These are phyloP conservation scores for Drosophila littoralis DNA, from an alignment of 1,140 invertebrate genomes.

Conservation along the genomic window DNA sequence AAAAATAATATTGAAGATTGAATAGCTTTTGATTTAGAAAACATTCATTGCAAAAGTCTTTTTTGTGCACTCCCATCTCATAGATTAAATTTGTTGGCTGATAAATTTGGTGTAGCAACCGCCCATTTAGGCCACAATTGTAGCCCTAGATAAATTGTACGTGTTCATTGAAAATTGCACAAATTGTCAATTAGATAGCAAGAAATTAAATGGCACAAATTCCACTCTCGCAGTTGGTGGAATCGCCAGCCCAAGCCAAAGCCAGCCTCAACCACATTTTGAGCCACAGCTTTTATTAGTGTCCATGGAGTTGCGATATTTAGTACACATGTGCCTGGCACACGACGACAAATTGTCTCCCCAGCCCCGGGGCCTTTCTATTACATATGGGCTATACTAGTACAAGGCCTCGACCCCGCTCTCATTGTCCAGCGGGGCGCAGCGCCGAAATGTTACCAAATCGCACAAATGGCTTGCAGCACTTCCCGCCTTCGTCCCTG, in stretches of 20 bases:
- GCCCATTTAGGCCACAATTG: background rate
- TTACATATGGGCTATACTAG: conserved; percentile 30
- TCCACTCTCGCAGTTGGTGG: background rate
- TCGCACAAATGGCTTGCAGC: conserved; percentile 60
- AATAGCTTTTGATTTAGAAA: no score
- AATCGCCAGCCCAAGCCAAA: no score
- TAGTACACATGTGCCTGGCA: conserved; percentile 39
- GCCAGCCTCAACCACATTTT: conserved; percentile 3
- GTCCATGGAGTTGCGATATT: conserved; percentile 51
- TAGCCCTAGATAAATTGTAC: conserved; percentile 23
- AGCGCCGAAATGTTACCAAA: conserved; percentile 63
- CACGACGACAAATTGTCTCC: conserved; percentile 30
- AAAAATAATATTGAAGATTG: no score
- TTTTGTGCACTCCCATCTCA: no score
- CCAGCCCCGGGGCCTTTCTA: background rate
- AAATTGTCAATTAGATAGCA: conserved; percentile 53
- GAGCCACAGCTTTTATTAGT: conserved; percentile 24
- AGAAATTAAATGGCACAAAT: conserved; percentile 44
- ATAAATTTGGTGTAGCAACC: no score
- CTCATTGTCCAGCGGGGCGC: conserved; percentile 17
- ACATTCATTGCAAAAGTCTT: no score
- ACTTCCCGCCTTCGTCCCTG: background rate
- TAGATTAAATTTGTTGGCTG: no score
- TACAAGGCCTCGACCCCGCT: background rate
- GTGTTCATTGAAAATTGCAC: conserved; percentile 43